Conservation (phyloP, 37 sponge, comb jelly and placozoan species). For the Geodia barretti region DNA sequence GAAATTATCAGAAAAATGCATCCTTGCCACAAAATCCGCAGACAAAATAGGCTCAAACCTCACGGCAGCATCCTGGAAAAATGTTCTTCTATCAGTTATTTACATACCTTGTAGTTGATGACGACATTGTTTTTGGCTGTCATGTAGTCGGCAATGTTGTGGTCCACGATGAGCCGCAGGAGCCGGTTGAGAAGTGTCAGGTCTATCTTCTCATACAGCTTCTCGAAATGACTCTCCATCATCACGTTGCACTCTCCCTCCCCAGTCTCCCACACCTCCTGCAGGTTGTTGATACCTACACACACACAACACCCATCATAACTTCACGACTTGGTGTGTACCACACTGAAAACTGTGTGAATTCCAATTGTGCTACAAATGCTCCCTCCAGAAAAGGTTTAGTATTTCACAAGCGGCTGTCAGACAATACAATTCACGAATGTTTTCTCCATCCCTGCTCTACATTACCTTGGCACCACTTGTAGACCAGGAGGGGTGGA, state of each 20-base stretch:
- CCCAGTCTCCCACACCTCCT: constrained; percentile 95
- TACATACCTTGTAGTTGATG: constrained; percentile 96
- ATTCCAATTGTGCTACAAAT: not conserved
- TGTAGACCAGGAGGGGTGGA: constrained; percentile 97
- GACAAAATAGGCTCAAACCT: no score
- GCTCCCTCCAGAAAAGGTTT: not conserved
- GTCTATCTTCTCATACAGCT: constrained; percentile 99
- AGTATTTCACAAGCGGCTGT: not conserved
- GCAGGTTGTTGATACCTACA: constrained; percentile 92
- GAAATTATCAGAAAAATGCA: no score
- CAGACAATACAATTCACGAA: not conserved
- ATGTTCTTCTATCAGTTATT: no score
- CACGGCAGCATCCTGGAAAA: no score
- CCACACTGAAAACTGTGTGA: no score
- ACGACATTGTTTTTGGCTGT: constrained; percentile 99
- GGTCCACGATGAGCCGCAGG: constrained; percentile 95
- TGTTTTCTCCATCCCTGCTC: not conserved
- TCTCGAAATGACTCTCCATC: constrained; percentile 96
- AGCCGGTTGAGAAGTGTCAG: constrained; percentile 94
- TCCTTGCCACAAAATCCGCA: no score
- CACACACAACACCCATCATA: no score
- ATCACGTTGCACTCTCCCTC: constrained; percentile 98
- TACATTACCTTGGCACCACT: constrained; percentile 97
- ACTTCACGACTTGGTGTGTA: not conserved
- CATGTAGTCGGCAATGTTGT: constrained; percentile 99